A percentile compares a stretch with the other conserved stretches of the same genome.
These are phyloP conservation scores for Lasius platythorax DNA, from an alignment of 2,888 invertebrate species.

Conservation along the genomic window DNA sequence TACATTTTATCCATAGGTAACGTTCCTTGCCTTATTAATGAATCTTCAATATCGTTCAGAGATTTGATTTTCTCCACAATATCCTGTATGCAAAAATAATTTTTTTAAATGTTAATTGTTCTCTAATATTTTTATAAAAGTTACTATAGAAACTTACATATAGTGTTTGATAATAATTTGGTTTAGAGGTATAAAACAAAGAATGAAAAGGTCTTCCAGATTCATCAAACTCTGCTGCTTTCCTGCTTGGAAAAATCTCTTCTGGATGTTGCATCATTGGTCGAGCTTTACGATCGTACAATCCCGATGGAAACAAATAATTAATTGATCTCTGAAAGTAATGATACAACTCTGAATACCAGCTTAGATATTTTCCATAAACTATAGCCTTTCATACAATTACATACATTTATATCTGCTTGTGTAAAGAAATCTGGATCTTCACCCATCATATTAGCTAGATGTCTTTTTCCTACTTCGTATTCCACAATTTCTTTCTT, in stretches of 20 bases:
- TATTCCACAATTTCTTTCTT: conserved; percentile 92
- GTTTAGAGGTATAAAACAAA: conserved; percentile 96
- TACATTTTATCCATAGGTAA: conserved; percentile 89
- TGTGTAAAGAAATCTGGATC: conserved; percentile 96
- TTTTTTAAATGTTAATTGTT: neutral
- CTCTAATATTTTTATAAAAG: neutral
- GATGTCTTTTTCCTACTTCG: conserved; percentile 96
- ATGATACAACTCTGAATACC: conserved; percentile 39
- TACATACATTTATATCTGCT: conserved; percentile 94
- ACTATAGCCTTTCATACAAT: conserved; percentile 72
- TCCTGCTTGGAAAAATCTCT: conserved; percentile 93
- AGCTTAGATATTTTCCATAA: neutral
- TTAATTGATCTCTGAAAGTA: conserved; percentile 92
- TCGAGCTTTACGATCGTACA: conserved; percentile 94
- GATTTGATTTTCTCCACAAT: conserved; percentile 90
- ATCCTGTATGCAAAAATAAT: conserved; percentile 86
- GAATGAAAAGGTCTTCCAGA: conserved; percentile 96
- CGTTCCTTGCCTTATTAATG: conserved; percentile 89
- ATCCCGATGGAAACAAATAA: conserved; percentile 98
- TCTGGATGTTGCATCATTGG: conserved; percentile 97
- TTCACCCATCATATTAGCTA: conserved; percentile 99
- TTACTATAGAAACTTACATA: conserved; percentile 88
- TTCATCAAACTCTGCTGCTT: conserved; percentile 96
- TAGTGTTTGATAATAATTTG: conserved; percentile 94
- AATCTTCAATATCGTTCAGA: conserved; percentile 91